Conservation (phyloP, 2,113 vertebrate species). For the Clinocottus analis region DNA sequence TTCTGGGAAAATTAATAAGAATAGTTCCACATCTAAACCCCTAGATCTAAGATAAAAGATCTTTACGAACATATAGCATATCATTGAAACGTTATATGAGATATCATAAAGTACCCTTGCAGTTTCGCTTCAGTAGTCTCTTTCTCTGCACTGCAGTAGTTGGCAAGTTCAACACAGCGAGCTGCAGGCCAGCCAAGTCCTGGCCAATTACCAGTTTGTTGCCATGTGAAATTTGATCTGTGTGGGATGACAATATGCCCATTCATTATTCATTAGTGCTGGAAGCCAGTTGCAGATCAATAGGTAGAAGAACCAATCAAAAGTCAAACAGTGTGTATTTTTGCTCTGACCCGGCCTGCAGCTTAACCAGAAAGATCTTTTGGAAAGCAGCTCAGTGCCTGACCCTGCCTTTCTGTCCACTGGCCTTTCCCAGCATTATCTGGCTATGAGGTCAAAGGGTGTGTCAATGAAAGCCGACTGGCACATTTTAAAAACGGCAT, state of each 20-base stretch:
- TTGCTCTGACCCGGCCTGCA: slow-evolving; percentile 35
- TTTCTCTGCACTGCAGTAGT: slow-evolving; percentile 32
- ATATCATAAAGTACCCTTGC: slow-evolving; percentile 11
- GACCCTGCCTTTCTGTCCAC: slow-evolving; percentile 10
- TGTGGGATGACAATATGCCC: slow-evolving; percentile 79
- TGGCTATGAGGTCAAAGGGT: slow-evolving; percentile 21
- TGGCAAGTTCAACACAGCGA: slow-evolving; percentile 42
- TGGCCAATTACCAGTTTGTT: slow-evolving; percentile 74
- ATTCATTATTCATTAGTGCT: slow-evolving; percentile 84
- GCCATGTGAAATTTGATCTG: slow-evolving; percentile 81
- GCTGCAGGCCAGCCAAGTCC: slow-evolving; percentile 55
- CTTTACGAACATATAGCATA: neutral
- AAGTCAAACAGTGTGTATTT: slow-evolving; percentile 69
- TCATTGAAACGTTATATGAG: slow-evolving; percentile 13
- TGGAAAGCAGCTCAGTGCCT: slow-evolving; percentile 35
- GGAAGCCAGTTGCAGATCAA: slow-evolving; percentile 75
- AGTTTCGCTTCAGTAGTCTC: slow-evolving; percentile 14
- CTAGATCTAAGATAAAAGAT: neutral
- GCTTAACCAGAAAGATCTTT: slow-evolving; percentile 46
- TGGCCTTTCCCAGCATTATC: slow-evolving; percentile 8
- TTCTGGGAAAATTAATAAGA: neutral
- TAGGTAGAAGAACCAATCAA: slow-evolving; percentile 65
- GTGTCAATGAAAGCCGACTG: slow-evolving; percentile 13
- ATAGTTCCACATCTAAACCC: neutral
- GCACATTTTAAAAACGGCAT: neutral